phyloP scores from a whole-genome alignment of 2,113 vertebrate species.

The Stigmatopora nigra region DNA sequence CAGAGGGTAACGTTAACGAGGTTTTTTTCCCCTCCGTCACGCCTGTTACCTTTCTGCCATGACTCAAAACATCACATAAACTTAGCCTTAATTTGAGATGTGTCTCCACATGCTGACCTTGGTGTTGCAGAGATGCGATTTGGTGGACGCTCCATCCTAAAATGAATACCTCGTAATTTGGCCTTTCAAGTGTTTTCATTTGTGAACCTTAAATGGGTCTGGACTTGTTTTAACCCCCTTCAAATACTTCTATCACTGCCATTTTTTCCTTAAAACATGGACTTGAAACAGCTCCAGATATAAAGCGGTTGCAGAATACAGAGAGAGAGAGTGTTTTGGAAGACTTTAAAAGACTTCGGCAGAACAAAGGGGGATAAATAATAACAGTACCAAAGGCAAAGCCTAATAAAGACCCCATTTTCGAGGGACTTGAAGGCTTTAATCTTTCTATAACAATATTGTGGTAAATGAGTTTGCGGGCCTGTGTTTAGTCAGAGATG shows the following conservation, averaged over 20 bases:
- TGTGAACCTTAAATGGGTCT: constrained; percentile 47
- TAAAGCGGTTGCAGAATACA: constrained; percentile 65
- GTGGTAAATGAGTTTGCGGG: constrained; percentile 60
- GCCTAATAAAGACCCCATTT: constrained; percentile 67
- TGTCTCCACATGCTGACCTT: background rate
- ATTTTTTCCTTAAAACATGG: constrained; percentile 60
- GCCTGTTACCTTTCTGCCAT: constrained; percentile 6
- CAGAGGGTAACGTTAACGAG: constrained; percentile 34
- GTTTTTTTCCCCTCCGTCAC: constrained; percentile 8
- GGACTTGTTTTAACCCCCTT: constrained; percentile 63
- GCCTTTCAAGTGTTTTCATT: constrained; percentile 48
- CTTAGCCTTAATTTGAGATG: constrained; percentile 5
- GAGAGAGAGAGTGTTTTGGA: constrained; percentile 65
- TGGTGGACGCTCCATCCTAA: constrained; percentile 15
- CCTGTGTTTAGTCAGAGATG: constrained; percentile 62
- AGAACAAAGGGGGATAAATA: constrained; percentile 70
- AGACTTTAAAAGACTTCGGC: constrained; percentile 64
- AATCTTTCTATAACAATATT: constrained; percentile 72
- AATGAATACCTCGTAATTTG: constrained; percentile 24
- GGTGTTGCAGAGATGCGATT: constrained; percentile 17
- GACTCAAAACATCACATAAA: constrained; percentile 15
- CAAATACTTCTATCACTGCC: constrained; percentile 62
- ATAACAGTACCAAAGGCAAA: constrained; percentile 66
- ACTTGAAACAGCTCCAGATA: constrained; percentile 67
- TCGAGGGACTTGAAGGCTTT: constrained; percentile 62